Percentiles rank a stretch among this genome's conserved stretches.
These are phyloP conservation scores for Nemotelus pantherinus DNA, from an alignment of 2,888 invertebrate genomes.

Conservation along the genomic window DNA sequence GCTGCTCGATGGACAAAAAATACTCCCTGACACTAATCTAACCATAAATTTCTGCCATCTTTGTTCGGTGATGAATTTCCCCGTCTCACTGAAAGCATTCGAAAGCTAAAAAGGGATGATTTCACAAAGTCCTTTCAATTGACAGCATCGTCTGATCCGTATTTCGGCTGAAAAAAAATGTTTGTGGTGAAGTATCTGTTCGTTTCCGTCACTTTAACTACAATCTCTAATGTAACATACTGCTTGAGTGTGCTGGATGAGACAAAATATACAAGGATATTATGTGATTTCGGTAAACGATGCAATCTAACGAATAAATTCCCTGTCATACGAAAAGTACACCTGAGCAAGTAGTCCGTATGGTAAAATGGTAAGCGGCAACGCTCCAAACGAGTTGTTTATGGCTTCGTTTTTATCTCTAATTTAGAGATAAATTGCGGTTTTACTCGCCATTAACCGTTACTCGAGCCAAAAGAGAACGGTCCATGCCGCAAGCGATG, in stretches of 20 bases:
- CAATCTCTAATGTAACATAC: neutral
- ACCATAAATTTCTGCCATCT: slow-evolving; percentile 32
- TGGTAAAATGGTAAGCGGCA: neutral
- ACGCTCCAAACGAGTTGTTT: slow-evolving; percentile 9
- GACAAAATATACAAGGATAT: neutral
- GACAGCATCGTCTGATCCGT: slow-evolving; percentile 32
- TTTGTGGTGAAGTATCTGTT: neutral
- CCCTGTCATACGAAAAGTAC: slow-evolving; percentile 13
- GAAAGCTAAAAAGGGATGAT: slow-evolving; percentile 27
- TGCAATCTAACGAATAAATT: slow-evolving; percentile 27
- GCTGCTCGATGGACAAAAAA: neutral
- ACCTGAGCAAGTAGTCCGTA: neutral
- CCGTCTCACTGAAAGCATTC: slow-evolving; percentile 4
- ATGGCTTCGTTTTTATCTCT: slow-evolving; percentile 37
- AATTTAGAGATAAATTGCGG: slow-evolving; percentile 41
- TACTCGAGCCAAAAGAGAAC: slow-evolving; percentile 3
- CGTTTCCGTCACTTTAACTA: neutral
- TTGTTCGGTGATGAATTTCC: slow-evolving; percentile 25
- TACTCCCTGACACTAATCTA: slow-evolving; percentile 31
- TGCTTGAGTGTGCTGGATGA: neutral
- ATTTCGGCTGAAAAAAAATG: neutral
- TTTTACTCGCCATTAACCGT: slow-evolving; percentile 43
- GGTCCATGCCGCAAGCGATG: slow-evolving; percentile 9
- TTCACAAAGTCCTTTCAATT: slow-evolving; percentile 12
- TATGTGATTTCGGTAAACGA: neutral